Evolutionary conservation across 2,888 invertebrate genomes (phyloP).

Genomic region (Mythimna impura): DNA sequence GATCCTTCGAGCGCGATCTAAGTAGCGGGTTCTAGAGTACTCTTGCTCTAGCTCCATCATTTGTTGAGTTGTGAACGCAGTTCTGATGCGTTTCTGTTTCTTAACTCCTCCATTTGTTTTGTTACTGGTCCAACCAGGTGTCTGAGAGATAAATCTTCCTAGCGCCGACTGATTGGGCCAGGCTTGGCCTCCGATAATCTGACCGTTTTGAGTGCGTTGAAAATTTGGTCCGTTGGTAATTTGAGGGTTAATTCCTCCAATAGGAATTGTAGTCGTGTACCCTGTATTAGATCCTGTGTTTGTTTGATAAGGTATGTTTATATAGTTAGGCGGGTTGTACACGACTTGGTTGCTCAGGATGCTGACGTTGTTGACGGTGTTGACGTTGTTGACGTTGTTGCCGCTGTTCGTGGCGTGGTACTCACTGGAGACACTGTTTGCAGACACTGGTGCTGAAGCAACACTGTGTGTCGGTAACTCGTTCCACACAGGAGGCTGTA

Average conservation of each 20-base stretch:
- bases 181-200: conserved; percentile 35
- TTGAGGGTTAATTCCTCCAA: too few relatives aligned
- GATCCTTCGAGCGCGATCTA: conserved; percentile 93
- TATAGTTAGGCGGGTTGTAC: conserved; percentile 53
- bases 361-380: too few relatives aligned
- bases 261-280: too few relatives aligned
- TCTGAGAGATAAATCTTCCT: conserved; percentile 56
- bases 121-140: conserved; percentile 57
- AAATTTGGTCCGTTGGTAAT: conserved; percentile 44
- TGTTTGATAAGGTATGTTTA: conserved; percentile 47
- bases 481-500: too few relatives aligned
- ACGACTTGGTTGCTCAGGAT: conserved; percentile 32
- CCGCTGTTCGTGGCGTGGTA: conserved; percentile 47
- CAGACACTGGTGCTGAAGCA: conserved; percentile 42
- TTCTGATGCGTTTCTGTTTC: conserved; percentile 92
- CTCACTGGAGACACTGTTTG: conserved; percentile 44
- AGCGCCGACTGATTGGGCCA: conserved; percentile 50
- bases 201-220: conserved; percentile 51
- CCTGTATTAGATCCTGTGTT: conserved; percentile 19
- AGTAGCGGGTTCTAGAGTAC: conserved; percentile 92
- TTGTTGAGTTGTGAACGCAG: conserved; percentile 94
- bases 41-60: conserved; percentile 94
- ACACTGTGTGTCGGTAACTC: conserved; percentile 4
- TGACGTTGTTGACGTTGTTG: too few relatives aligned
- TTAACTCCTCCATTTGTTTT: conserved; percentile 69